Conservation (phyloP, 2,888 invertebrate species). For the Oithona nana region DNA sequence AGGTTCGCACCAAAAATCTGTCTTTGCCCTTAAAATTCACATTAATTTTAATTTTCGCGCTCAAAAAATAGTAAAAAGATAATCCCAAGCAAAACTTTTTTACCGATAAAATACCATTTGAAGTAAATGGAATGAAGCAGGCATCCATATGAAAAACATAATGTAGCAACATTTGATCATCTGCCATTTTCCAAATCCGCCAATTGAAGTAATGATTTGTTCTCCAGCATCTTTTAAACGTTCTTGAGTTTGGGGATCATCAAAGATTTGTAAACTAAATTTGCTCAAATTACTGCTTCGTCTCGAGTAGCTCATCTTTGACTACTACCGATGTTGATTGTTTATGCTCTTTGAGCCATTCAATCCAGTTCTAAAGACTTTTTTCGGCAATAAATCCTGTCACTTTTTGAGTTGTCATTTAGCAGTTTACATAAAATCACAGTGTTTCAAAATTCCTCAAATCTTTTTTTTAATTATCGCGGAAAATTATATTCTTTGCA, state of each 20-base stretch:
- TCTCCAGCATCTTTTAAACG: not conserved
- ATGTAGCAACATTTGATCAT: constrained; percentile 6
- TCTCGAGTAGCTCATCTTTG: too few species aligned
- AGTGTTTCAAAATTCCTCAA: too few species aligned
- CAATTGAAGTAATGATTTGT: not conserved
- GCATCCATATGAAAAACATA: constrained; percentile 5
- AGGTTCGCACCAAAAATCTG: constrained; percentile 10
- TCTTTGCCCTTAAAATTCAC: not conserved
- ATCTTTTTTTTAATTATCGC: too few species aligned
- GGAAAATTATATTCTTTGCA: too few species aligned
- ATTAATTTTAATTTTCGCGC: not conserved
- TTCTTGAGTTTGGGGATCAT: not conserved
- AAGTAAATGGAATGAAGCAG: constrained; percentile 8
- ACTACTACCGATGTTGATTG: too few species aligned
- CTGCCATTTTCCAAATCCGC: constrained; percentile 9
- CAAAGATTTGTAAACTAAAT: not conserved
- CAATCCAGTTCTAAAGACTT: too few species aligned
- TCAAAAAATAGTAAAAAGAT: not conserved
- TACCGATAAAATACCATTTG: constrained; percentile 13
- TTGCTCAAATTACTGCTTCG: too few species aligned
- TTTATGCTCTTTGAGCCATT: too few species aligned
- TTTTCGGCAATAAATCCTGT: too few species aligned
- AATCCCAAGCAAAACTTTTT: not conserved
- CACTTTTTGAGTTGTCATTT: too few species aligned
- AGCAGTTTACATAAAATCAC: too few species aligned